phyloP scores from a whole-genome alignment of 64 coral and sea anemone genomes.

The Cladopsammia gracilis region DNA sequence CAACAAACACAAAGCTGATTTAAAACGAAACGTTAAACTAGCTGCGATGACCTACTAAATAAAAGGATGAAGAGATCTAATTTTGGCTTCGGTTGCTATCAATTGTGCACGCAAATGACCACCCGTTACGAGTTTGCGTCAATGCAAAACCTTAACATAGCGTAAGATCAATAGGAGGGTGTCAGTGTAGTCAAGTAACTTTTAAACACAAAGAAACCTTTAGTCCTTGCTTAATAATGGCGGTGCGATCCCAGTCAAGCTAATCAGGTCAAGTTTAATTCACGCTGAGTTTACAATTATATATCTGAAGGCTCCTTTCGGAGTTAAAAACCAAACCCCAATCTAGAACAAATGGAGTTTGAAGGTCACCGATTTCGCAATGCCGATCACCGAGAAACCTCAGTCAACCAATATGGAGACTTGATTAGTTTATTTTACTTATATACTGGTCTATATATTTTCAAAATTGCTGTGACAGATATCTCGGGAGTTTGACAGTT shows the following conservation, averaged over 20 bases:
- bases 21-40: constrained; percentile 15
- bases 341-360: too few species aligned
- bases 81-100: neutral
- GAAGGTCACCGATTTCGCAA: neutral
- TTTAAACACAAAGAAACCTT: neutral
- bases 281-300: constrained; percentile 32
- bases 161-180: neutral
- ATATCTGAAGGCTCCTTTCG: too few species aligned
- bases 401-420: neutral
- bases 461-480: constrained; percentile 24
- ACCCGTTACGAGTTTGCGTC: constrained; percentile 25
- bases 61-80: neutral
- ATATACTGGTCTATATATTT: neutral
- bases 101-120: neutral
- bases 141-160: neutral
- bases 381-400: neutral
- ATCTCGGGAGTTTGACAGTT: constrained; percentile 16
- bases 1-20: neutral
- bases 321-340: neutral
- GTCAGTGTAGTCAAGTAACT: neutral
- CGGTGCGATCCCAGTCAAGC: neutral
- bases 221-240: neutral
- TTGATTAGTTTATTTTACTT: neutral
- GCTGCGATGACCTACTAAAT: neutral
- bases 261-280: constrained; percentile 1